Base-by-base conservation (phyloP, 2,113 vertebrate species). In the Galemys pyrenaicus region DNA sequence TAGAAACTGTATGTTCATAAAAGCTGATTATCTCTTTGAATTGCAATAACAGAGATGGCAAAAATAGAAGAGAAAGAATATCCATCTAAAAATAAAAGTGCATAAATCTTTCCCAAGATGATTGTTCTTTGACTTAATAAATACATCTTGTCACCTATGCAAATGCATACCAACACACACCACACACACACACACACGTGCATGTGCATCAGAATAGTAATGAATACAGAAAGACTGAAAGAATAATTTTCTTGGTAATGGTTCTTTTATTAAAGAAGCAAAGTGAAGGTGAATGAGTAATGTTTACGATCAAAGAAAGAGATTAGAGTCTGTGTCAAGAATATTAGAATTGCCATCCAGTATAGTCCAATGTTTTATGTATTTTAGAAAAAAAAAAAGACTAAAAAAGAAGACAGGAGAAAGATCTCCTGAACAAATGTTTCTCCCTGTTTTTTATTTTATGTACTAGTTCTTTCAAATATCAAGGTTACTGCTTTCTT, bases 401-500 rank as follows among this genome's bases (percentile, higher is more conserved):
- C 22, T 24, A 39, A 49, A 77, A 78, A 39, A 41, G 39, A 49
- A 22, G 30, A 70, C 68, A 11, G 2, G 30, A 41, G 3, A 30
- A 35, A 41, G 64, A 41, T 41, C 67, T 86, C 22, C 35, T 83
- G 62, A 81, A 81, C 30, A 81, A 96, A 89, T 32, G 2, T 26
- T 96, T 94, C 37, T 35, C 49, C 96, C 44, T 96, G 19, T 54
- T 92, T 74, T 56, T 85, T 96, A 58, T 96, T 98, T 98, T 97
- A 97, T 97, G 71, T 65, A 89, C 77, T 85, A 64, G 74, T 96
- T 95, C 88, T 96, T 92, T 96, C 77, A 97, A 82, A 95, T 80
- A 97, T 96, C 68, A 94, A 95, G 58, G 26, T 89, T 98, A 96
- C 96, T 96, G 37, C 71, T 96, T 98, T 95, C 46, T 95, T 96